These are phyloP conservation scores for Scophthalmus maximus DNA, from an alignment of 2,113 vertebrate genomes.

Conservation along the genomic window DNA sequence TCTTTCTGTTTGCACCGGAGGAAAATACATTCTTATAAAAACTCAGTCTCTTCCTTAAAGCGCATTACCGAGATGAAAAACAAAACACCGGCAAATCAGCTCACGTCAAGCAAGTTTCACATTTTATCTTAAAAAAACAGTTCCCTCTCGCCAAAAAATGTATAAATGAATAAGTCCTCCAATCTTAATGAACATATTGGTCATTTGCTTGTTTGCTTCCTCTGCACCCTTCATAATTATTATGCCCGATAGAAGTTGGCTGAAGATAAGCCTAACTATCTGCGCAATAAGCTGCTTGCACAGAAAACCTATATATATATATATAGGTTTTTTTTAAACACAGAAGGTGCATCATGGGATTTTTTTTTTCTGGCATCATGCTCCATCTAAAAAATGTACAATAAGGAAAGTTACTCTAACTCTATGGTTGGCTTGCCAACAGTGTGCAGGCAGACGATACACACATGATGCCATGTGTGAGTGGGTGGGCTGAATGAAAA, in stretches of 20 bases:
- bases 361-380: no score
- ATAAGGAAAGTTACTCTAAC: not conserved
- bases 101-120: not conserved
- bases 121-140: no score
- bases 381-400: no score
- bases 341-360: no score
- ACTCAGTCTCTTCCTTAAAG: not conserved
- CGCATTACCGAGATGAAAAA: not conserved
- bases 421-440: no score
- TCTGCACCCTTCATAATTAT: not conserved
- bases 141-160: conserved; percentile 16
- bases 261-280: not conserved
- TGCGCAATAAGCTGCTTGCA: no score
- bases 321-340: no score
- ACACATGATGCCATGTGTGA: not conserved
- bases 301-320: no score
- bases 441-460: not conserved
- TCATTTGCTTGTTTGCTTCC: not conserved
- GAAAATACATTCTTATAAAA: no score
- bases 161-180: not conserved
- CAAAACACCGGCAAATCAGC: not conserved
- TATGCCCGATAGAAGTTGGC: no score
- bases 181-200: not conserved
- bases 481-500: not conserved
- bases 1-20: not conserved